Percentiles rank a stretch among this genome's conserved stretches.
phyloP scores from a whole-genome alignment of 2,888 invertebrate genomes.

The Griposia aprilina region DNA sequence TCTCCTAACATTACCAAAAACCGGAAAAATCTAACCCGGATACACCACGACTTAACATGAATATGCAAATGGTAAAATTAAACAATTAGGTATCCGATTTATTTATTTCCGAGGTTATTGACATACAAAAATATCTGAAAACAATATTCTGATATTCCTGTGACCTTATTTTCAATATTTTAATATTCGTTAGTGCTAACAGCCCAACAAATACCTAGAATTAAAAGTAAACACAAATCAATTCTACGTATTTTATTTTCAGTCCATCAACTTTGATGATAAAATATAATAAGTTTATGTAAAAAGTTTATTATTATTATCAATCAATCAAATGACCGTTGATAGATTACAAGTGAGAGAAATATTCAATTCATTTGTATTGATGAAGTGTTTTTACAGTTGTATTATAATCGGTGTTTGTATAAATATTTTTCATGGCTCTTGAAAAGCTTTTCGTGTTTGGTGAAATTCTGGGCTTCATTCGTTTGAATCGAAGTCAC shows the following conservation, averaged over 20 bases:
- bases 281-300: background rate
- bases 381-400: background rate
- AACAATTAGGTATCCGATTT: constrained; percentile 33
- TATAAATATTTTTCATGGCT: background rate
- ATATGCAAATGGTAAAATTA: constrained; percentile 36
- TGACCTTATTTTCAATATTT: constrained; percentile 33
- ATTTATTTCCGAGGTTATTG: constrained; percentile 57
- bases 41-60: constrained; percentile 31
- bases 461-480: background rate
- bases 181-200: constrained; percentile 1
- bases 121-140: constrained; percentile 35
- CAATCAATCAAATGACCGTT: background rate
- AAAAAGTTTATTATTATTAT: constrained; percentile 10
- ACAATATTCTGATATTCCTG: constrained; percentile 28
- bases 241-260: background rate
- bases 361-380: constrained; percentile 11
- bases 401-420: background rate
- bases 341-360: background rate
- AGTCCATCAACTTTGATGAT: background rate
- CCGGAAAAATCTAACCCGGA: background rate
- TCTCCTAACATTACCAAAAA: background rate
- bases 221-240: background rate
- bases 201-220: background rate
- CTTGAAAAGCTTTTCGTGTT: background rate
- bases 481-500: too few relatives aligned